Evolutionary conservation across 2,113 vertebrate genomes (phyloP), one percentile per base, ranked within the genome.

Genomic region (Xyliphius kryptos): DNA sequence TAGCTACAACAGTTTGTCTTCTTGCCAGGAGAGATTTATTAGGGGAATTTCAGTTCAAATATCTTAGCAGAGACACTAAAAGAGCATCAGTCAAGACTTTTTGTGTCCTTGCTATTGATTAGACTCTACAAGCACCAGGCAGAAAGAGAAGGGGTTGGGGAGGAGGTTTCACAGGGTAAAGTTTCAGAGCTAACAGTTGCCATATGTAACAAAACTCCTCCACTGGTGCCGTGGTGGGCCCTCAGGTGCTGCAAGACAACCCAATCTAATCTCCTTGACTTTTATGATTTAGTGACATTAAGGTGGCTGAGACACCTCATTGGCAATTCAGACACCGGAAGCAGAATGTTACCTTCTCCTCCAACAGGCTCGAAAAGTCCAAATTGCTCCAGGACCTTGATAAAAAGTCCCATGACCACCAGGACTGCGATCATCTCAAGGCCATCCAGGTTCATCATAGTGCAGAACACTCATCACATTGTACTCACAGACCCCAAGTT

Each of bases 391-490:
- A 98, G 85, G 73, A 92, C 90, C 86, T 98, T 98, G 56, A 97
- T 93, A 81, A 98, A 95, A 58, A 96, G 87, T 65, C 96, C 92
- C 86, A 98, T 91, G 76, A 95, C 87, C 82, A 93, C 86, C 79
- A 98, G 84, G 74, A 98, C 95, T 0, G 87, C 95, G 75, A 98
- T 97, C 94, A 98, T 98, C 76, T 98, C 94, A 79, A 98, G 92
- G 74, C 94, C 95, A 83, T 98, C 95, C 87, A 96, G 88, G 90
- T 96, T 97, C 92, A 97, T 93, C 86, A 74, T 86, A 85, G 85
- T 70, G 76, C 8, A 37, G 49, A 66, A 61, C 43, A 74, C 69
- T 80, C 84, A 85, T 87, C 9, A 47, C 72, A 67, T 32, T 41
- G 19, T 54, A 41, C 47, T 56, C 46, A 50, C 12, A 52, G n/a